Evolutionary conservation across 1,140 invertebrate genomes (phyloP).

Genomic region (Cherax destructor): DNA sequence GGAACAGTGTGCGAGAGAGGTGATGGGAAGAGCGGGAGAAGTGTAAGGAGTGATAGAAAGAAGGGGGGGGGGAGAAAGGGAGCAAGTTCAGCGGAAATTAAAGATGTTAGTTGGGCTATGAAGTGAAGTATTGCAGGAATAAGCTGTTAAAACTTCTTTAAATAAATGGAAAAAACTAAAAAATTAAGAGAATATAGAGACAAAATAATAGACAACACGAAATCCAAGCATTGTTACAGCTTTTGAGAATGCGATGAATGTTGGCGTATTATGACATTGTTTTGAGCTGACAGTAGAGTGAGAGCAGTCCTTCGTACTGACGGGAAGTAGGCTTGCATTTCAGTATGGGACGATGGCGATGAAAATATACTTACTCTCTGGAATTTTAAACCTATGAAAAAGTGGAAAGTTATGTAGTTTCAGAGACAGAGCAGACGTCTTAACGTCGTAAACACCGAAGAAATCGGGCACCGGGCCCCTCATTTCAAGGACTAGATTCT

Average conservation of each 20-base stretch:
- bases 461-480: not conserved
- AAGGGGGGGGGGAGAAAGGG: constrained; percentile 15
- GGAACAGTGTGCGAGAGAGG: not conserved
- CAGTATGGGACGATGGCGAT: not conserved
- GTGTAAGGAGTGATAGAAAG: not conserved
- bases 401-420: not conserved
- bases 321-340: not conserved
- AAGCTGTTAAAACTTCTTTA: not conserved
- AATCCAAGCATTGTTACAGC: not conserved
- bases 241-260: not conserved
- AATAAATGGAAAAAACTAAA: not conserved
- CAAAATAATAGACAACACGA: not conserved
- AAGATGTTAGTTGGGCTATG: not conserved
- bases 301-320: no score
- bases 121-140: not conserved
- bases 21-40: not conserved
- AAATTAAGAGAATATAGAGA: not conserved
- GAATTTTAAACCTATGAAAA: not conserved
- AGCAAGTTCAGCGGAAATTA: not conserved
- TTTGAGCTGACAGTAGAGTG: not conserved
- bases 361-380: not conserved
- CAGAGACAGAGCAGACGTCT: not conserved
- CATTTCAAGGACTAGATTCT: not conserved
- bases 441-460: not conserved
- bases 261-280: not conserved